Evolutionary conservation across 2,888 invertebrate genomes (phyloP).

Genomic region (Dicyrtomina minuta): DNA sequence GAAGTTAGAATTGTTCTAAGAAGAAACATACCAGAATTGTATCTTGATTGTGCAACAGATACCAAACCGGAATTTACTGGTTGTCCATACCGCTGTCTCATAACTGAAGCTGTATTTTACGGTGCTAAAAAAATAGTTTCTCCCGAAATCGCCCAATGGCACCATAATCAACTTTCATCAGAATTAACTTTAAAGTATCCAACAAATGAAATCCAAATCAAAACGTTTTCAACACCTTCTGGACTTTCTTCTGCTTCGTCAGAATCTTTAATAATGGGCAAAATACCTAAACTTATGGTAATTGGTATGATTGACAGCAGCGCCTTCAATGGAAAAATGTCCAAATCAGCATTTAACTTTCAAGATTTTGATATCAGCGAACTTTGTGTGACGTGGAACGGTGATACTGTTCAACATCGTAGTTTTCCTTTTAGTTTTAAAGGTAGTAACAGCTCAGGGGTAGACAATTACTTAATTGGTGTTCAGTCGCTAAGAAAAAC

Average conservation of each 20-base stretch:
- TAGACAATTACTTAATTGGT: neutral
- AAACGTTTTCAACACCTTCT: neutral
- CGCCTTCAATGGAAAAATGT: neutral
- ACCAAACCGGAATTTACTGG: neutral
- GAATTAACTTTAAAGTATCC: neutral
- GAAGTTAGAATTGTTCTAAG: neutral
- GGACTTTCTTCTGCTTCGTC: neutral
- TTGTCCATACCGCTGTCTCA: neutral
- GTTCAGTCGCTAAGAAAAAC: neutral
- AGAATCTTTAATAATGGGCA: neutral
- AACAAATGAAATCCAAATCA: neutral
- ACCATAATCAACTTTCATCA: no score
- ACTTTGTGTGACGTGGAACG: neutral
- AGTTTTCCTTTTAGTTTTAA: neutral
- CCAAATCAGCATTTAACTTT: neutral
- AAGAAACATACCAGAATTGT: neutral
- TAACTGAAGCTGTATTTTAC: neutral
- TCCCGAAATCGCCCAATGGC: no score
- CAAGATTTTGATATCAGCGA: neutral
- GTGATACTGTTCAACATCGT: neutral
- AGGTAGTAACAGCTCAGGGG: neutral
- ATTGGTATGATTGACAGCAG: neutral
- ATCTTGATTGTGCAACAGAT: neutral
- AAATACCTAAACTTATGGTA: no score
- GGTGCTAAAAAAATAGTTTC: no score